Evolutionary conservation across 2,113 vertebrate species (phyloP).

Genomic region (Prochilodus magdalenae): DNA sequence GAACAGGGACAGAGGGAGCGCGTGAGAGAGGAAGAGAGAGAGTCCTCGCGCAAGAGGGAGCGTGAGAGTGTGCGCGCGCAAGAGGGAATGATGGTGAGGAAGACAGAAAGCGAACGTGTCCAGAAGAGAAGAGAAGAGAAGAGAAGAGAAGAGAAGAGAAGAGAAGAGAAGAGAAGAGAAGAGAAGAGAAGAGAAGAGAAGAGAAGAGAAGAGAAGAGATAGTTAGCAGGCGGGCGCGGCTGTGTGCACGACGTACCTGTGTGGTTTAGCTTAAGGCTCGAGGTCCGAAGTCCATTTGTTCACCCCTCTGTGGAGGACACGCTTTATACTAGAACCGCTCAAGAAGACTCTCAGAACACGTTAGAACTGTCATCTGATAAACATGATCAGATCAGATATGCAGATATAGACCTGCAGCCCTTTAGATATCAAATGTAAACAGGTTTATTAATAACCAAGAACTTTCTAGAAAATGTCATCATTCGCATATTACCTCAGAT

Average conservation of each 20-base stretch:
- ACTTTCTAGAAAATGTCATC: no score
- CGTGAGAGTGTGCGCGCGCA: conserved; percentile 12
- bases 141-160: background rate
- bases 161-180: background rate
- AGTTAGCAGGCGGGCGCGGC: no score
- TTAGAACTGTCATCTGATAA: no score
- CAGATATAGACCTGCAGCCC: no score
- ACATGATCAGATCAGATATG: no score
- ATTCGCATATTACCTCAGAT: no score
- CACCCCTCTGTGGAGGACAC: background rate
- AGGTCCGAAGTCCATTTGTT: no score
- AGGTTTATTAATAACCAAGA: no score
- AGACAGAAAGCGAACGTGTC: background rate
- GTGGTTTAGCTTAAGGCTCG: background rate
- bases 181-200: background rate
- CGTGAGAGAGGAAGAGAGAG: background rate
- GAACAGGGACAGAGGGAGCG: background rate
- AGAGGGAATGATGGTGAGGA: background rate
- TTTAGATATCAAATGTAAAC: no score
- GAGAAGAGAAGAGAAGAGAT: background rate
- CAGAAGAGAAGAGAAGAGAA: background rate
- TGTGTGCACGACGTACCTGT: background rate
- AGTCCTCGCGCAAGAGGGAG: conserved; percentile 45
- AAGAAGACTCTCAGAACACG: no score
- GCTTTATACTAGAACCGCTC: no score